These are phyloP conservation scores for Pedetes capensis DNA, from an alignment of 2,113 vertebrate genomes.

Conservation along the genomic window DNA sequence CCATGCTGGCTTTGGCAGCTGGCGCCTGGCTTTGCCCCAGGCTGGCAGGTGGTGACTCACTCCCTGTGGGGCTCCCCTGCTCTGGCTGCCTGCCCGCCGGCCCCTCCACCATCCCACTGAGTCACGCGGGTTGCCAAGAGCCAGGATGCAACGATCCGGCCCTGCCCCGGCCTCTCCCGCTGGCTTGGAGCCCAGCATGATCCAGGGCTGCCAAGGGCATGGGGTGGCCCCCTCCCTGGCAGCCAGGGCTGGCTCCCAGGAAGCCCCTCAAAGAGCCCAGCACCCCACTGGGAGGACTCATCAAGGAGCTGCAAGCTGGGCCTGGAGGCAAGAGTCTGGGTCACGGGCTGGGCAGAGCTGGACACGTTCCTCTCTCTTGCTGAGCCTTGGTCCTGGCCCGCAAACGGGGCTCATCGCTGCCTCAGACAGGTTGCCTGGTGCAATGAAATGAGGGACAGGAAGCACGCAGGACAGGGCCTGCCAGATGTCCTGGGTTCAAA, in stretches of 20 bases:
- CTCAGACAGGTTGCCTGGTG: accelerated
- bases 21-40: not conserved
- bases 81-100: not conserved
- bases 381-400: not conserved
- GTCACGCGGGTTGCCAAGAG: conserved; percentile 42
- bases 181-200: not conserved
- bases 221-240: not conserved
- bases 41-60: not conserved
- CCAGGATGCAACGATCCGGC: not conserved
- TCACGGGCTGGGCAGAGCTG: not conserved
- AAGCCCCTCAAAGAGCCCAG: not conserved
- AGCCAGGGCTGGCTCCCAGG: not conserved
- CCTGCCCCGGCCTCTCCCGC: not conserved
- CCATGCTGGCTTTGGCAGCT: not conserved
- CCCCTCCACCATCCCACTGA: not conserved
- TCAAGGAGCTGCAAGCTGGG: accelerated
- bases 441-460: not conserved
- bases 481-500: not conserved
- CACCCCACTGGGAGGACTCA: not conserved
- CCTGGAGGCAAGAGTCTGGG: not conserved
- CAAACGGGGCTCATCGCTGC: not conserved
- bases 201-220: not conserved
- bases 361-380: not conserved
- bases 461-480: not conserved
- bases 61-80: not conserved